Base-by-base conservation (phyloP, 2,797 vertebrate genomes). In the Alfaro cultratus region DNA sequence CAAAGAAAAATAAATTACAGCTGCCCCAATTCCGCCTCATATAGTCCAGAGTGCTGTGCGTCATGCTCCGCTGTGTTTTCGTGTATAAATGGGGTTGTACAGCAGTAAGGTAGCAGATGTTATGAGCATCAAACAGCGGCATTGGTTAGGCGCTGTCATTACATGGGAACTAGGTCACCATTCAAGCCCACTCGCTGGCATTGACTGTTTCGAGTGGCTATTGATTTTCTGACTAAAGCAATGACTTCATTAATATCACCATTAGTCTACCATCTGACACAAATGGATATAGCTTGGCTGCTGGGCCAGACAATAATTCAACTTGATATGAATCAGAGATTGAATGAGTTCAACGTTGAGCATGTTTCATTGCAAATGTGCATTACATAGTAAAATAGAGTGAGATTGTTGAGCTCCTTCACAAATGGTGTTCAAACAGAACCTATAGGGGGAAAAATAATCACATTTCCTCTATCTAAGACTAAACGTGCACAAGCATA, bases 151-250 rank as follows among this genome's bases (percentile, higher is more conserved):
- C 89, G 85, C 89, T 85, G 93, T 88, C 90, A 92, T 91, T 92
- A 94, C 86, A 94, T 94, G 93, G 90, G 93, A 95, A 95, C 90
- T 96, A 93, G 95, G 95, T 96, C 96, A 95, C 93, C 89, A 88
- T 93, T 92, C 92, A 89, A 93, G 91, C 93, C 89, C 85, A 86
- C 92, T 94, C 88, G 88, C 89, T 88, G 83, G 88, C 87, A 92
- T 92, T 91, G 90, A 94, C 91, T 91, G 90, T 93, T 94, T 94
- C 85, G 92, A 96, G 94, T 94, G 92, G 89, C 86, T 95, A 96
- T 96, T 95, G 95, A 96, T 96, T 96, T 96, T 96, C 94, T 96
- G 95, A 96, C 95, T 92, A 87, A 94, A 95, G 94, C 95, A 94
- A 95, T 96, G 95, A 95, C 95, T 95, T 95, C 94, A 96, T 96